phyloP scores from a whole-genome alignment of 2,113 vertebrate genomes.

The Crotalus viridis region DNA sequence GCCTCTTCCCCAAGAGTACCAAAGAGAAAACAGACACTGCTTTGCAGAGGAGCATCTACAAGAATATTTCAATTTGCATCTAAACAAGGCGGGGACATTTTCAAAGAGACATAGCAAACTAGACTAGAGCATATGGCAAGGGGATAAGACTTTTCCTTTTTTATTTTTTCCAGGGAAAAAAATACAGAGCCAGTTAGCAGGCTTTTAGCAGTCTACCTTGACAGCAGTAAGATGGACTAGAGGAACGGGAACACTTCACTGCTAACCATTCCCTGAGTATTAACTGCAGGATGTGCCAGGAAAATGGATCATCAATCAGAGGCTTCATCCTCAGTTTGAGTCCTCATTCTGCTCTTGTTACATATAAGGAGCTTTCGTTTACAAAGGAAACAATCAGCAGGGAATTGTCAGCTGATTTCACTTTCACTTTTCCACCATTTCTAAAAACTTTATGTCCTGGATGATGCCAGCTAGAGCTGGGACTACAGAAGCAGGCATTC shows the following conservation, averaged over 20 bases:
- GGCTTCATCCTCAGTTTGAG: neutral
- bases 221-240: neutral
- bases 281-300: neutral
- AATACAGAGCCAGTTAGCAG: neutral
- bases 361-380: neutral
- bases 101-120: neutral
- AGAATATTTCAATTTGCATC: conserved; percentile 27
- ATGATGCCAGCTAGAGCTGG: neutral
- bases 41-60: conserved; percentile 6
- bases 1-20: conserved; percentile 9
- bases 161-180: neutral
- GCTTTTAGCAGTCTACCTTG: neutral
- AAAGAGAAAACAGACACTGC: conserved; percentile 29
- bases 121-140: neutral
- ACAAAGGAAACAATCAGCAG: neutral
- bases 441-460: neutral
- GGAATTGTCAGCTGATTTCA: neutral
- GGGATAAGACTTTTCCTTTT: neutral
- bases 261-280: neutral
- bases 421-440: neutral
- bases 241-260: neutral
- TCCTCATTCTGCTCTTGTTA: neutral
- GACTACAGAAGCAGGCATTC: neutral
- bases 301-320: neutral
- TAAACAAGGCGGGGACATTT: conserved; percentile 24